A percentile compares a stretch with the other conserved stretches of the same genome.
Evolutionary conservation across 2,113 vertebrate genomes (phyloP).

Genomic region (Colinus virginianus): DNA sequence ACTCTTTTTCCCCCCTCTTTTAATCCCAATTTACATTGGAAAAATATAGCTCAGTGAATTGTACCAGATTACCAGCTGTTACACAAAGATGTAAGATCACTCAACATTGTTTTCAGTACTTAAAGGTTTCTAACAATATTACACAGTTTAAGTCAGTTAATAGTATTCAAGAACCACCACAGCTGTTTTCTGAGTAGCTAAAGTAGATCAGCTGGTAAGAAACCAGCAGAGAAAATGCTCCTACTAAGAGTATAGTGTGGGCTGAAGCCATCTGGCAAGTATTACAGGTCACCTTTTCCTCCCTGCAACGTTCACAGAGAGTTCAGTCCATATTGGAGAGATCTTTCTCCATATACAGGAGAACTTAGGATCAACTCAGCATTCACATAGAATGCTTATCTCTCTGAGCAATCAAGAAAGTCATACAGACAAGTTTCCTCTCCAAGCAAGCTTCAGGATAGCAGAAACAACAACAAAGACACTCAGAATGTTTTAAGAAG

Average conservation of each 20-base stretch:
- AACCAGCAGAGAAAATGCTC: slow-evolving; percentile 1
- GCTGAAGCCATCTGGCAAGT: slow-evolving; percentile 58
- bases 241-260: slow-evolving; percentile 3
- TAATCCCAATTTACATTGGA: slow-evolving; percentile 39
- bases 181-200: slow-evolving; percentile 56
- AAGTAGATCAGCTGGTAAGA: slow-evolving; percentile 58
- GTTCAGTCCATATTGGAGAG: not conserved
- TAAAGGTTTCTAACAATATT: slow-evolving; percentile 59
- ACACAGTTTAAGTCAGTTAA: slow-evolving; percentile 16
- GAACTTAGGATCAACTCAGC: not conserved
- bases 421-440: not conserved
- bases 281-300: slow-evolving; percentile 10
- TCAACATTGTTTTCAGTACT: slow-evolving; percentile 31
- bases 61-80: slow-evolving; percentile 13
- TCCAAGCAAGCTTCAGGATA: not conserved
- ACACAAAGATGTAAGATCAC: slow-evolving; percentile 12
- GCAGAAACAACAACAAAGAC: not conserved
- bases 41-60: slow-evolving; percentile 24
- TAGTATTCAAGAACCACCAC: slow-evolving; percentile 32
- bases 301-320: not conserved
- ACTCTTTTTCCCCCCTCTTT: not conserved
- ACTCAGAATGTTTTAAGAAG: not conserved
- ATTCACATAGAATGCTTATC: not conserved
- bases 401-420: not conserved
- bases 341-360: not conserved